phyloP scores from a whole-genome alignment of 92 coral and sea anemone genomes.

The Virgularia gustaviana region DNA sequence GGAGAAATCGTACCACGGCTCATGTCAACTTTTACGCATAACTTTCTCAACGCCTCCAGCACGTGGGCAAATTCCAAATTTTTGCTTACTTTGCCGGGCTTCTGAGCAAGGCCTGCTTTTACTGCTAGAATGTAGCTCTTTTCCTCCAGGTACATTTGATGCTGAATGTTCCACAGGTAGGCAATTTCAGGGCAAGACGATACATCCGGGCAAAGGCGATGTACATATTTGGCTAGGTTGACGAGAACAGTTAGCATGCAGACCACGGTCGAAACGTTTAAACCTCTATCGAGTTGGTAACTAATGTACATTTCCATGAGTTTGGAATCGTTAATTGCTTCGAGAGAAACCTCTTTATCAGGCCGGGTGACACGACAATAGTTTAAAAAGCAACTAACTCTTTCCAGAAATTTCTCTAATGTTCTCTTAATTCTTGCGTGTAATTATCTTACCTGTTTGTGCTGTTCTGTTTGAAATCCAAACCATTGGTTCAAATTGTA shows the following conservation, averaged over 20 bases:
- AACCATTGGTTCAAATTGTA: too few relatives aligned
- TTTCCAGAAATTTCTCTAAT: too few relatives aligned
- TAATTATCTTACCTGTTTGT: too few relatives aligned
- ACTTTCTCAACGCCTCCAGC: neutral
- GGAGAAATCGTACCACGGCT: neutral
- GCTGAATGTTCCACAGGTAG: slow-evolving; percentile 18
- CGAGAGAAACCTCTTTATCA: too few relatives aligned
- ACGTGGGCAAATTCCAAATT: neutral
- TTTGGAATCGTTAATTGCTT: too few relatives aligned
- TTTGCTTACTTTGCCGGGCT: neutral
- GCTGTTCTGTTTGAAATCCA: too few relatives aligned
- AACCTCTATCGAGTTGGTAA: too few relatives aligned
- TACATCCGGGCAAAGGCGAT: slow-evolving; percentile 7
- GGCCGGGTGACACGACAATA: too few relatives aligned
- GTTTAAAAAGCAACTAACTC: too few relatives aligned
- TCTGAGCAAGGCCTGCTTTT: slow-evolving; percentile 23
- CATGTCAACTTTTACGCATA: slow-evolving; percentile 1
- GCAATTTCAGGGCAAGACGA: slow-evolving; percentile 9
- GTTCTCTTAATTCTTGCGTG: too few relatives aligned
- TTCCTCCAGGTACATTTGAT: slow-evolving; percentile 16
- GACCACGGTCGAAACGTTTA: slow-evolving; percentile 36
- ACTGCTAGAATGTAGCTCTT: slow-evolving; percentile 14
- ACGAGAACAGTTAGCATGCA: slow-evolving; percentile 21
- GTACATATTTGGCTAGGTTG: slow-evolving; percentile 17
- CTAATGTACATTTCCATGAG: too few relatives aligned